Evolutionary conservation across 2,113 vertebrate species (phyloP).

Genomic region (Candoia aspera): DNA sequence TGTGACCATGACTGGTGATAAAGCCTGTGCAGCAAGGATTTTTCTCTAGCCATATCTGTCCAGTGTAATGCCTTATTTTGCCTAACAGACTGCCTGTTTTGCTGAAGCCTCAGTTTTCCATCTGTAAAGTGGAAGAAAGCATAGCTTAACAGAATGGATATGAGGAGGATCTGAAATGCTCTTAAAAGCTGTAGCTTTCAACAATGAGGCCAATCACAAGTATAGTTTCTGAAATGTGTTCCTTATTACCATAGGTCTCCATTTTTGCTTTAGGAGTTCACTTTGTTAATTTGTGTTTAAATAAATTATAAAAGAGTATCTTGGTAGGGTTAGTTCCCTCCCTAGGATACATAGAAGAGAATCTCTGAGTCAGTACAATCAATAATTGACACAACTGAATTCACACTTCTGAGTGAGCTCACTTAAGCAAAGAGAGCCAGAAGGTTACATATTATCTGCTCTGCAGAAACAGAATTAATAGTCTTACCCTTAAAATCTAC

Average conservation of each 20-base stretch:
- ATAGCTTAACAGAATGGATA: neutral
- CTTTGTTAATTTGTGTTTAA: neutral
- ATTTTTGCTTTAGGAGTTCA: neutral
- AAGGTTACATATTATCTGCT: neutral
- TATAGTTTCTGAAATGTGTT: neutral
- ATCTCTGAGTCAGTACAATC: no score
- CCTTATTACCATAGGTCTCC: neutral
- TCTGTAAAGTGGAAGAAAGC: neutral
- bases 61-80: neutral
- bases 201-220: neutral
- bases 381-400: no score
- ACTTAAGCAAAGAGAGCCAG: neutral
- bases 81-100: neutral
- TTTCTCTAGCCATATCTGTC: neutral
- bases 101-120: neutral
- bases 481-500: neutral
- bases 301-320: neutral
- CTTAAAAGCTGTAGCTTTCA: neutral
- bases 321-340: neutral
- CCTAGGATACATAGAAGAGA: no score
- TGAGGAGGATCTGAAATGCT: neutral
- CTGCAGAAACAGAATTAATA: no score
- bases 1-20: neutral
- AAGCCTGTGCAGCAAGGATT: neutral
- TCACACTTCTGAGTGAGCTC: neutral